Percentiles rank a stretch among this genome's conserved stretches.
Conservation (phyloP, 2,888 invertebrate genomes). For the Caenorhabditis sp. region DNA sequence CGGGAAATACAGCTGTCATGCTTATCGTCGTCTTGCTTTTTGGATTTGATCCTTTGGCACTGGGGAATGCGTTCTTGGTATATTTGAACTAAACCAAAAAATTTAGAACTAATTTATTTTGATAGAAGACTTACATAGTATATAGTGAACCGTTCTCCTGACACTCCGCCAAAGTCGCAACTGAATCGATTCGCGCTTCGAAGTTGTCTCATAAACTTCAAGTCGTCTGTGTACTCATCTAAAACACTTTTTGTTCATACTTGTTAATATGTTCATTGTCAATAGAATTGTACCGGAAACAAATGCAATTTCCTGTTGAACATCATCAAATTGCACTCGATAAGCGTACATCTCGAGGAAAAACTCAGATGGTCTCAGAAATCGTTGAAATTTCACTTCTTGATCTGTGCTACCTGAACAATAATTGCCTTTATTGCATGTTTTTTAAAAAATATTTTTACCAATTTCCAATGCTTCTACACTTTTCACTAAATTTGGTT, state of each 20-base stretch:
- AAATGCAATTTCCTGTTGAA: slow-evolving; percentile 44
- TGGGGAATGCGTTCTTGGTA: background rate
- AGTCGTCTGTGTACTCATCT: slow-evolving; percentile 41
- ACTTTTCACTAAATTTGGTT: slow-evolving; percentile 17
- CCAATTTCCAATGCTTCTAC: slow-evolving; percentile 41
- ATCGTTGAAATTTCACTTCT: slow-evolving; percentile 24
- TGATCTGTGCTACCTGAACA: slow-evolving; percentile 35
- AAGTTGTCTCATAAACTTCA: slow-evolving; percentile 37
- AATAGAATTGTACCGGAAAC: slow-evolving; percentile 23
- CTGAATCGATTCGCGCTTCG: slow-evolving; percentile 44
- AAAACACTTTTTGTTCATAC: no score
- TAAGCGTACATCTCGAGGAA: slow-evolving; percentile 59
- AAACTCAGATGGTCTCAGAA: slow-evolving; percentile 49
- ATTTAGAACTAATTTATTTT: background rate
- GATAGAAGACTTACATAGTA: slow-evolving; percentile 25
- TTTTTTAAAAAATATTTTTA: no score
- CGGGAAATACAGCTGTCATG: slow-evolving; percentile 53
- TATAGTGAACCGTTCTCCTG: slow-evolving; percentile 42
- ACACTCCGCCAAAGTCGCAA: slow-evolving; percentile 38
- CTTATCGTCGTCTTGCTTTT: slow-evolving; percentile 28
- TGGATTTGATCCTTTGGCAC: background rate
- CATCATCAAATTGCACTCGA: slow-evolving; percentile 42
- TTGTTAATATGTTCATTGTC: no score
- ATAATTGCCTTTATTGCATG: no score
- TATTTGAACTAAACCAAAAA: slow-evolving; percentile 23